These are phyloP conservation scores for Mizuhopecten yessoensis DNA, from an alignment of 1,140 invertebrate species.

Conservation along the genomic window DNA sequence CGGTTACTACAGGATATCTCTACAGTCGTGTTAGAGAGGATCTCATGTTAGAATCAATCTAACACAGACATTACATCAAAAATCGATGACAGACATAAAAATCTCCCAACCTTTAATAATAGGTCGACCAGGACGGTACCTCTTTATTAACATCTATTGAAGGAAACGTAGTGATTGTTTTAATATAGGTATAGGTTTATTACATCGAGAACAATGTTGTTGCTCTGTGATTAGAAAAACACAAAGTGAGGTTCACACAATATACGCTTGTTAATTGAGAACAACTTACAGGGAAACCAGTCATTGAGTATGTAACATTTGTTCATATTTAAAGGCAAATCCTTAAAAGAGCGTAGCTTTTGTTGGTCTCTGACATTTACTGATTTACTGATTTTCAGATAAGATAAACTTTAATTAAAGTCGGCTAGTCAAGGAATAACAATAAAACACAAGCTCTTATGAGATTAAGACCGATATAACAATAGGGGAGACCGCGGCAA, in stretches of 20 bases:
- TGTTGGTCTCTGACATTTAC: no score
- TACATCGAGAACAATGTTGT: neutral
- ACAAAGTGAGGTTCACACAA: neutral
- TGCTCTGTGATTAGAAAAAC: no score
- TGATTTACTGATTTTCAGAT: no score
- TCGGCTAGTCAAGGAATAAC: no score
- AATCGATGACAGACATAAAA: conserved; percentile 33
- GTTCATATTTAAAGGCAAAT: no score
- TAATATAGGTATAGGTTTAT: neutral
- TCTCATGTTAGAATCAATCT: neutral
- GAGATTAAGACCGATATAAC: no score
- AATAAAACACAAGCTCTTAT: no score
- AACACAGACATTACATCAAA: neutral
- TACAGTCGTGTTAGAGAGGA: neutral
- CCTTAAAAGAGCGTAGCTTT: no score
- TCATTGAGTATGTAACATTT: no score
- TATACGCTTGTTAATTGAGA: neutral
- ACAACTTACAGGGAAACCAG: neutral
- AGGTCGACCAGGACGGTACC: neutral
- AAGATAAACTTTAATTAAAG: no score
- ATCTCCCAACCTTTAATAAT: neutral
- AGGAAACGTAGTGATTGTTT: neutral
- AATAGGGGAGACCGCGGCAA: no score
- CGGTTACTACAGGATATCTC: neutral
- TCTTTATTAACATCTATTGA: neutral